phyloP scores from a whole-genome alignment of 2,888 invertebrate genomes.

The Stenichneumon culpator region DNA sequence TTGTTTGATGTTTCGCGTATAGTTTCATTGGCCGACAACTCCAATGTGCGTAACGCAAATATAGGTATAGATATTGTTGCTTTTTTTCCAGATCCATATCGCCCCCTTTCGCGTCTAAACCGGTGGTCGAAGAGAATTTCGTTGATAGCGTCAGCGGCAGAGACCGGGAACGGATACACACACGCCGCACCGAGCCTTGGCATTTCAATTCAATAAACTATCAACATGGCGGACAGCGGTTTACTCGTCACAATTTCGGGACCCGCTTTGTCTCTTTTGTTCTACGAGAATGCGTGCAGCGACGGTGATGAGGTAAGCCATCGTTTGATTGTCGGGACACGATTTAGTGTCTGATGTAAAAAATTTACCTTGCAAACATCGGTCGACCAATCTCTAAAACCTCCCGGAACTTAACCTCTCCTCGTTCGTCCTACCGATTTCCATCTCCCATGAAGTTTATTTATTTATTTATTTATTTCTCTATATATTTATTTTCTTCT shows the following conservation, averaged over 20 bases:
- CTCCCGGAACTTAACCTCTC: conserved; percentile 61
- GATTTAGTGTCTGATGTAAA: not conserved
- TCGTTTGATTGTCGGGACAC: not conserved
- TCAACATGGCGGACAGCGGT: conserved; percentile 82
- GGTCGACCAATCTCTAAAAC: conserved; percentile 54
- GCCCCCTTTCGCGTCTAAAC: not conserved
- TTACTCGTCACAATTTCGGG: conserved; percentile 86
- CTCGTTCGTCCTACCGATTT: conserved; percentile 35
- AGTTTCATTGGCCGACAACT: not conserved
- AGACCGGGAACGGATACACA: not conserved
- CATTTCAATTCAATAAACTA: conserved; percentile 64
- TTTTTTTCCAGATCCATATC: not conserved
- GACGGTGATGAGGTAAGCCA: conserved; percentile 87
- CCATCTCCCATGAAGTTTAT: conserved; percentile 21
- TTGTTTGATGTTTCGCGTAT: not conserved
- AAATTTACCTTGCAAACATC: not conserved
- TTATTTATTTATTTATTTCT: not conserved
- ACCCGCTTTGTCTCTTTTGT: conserved; percentile 89
- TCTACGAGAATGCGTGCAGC: conserved; percentile 89
- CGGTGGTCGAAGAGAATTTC: not conserved
- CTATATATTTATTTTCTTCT: not conserved
- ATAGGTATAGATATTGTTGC: not conserved
- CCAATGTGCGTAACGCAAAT: not conserved
- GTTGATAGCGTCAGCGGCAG: not conserved
- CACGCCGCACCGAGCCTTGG: not conserved